A percentile compares a stretch with the other conserved stretches of the same genome.
Evolutionary conservation across 2,888 invertebrate species (phyloP).

Genomic region (Onthophagus sagittarius): DNA sequence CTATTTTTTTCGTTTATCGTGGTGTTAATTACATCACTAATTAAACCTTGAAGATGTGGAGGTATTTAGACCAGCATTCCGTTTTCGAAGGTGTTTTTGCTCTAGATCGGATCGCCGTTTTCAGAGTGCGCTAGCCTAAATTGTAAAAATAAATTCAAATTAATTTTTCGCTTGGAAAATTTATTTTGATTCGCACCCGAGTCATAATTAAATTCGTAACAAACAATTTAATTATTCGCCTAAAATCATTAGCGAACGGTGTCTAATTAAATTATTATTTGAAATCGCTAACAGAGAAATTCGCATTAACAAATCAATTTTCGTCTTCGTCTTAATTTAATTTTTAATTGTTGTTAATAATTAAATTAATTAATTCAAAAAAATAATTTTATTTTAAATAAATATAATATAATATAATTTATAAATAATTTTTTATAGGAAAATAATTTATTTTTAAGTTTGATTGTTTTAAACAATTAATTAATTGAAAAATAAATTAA

Average conservation of each 20-base stretch:
- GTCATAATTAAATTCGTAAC: not conserved
- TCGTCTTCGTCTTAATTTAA: no score
- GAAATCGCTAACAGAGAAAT: not conserved
- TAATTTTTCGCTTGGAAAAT: not conserved
- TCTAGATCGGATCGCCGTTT: not conserved
- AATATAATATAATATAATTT: no score
- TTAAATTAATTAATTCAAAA: no score
- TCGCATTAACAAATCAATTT: not conserved
- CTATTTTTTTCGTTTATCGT: not conserved
- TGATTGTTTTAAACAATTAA: no score
- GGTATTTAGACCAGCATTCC: not conserved
- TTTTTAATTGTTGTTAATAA: no score
- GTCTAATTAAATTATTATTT: not conserved
- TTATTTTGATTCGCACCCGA: not conserved
- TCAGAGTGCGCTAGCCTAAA: no score
- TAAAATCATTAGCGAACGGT: not conserved
- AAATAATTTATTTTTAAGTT: no score
- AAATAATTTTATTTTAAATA: no score
- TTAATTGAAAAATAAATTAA: no score
- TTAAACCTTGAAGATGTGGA: not conserved
- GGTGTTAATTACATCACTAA: not conserved
- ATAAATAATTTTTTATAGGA: no score
- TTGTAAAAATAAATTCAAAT: not conserved
- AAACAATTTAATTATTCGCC: not conserved
- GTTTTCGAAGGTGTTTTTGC: not conserved